Percentiles rank a stretch among this genome's conserved stretches.
Evolutionary conservation across 2,113 vertebrate genomes (phyloP).

Genomic region (Lonchura striata): DNA sequence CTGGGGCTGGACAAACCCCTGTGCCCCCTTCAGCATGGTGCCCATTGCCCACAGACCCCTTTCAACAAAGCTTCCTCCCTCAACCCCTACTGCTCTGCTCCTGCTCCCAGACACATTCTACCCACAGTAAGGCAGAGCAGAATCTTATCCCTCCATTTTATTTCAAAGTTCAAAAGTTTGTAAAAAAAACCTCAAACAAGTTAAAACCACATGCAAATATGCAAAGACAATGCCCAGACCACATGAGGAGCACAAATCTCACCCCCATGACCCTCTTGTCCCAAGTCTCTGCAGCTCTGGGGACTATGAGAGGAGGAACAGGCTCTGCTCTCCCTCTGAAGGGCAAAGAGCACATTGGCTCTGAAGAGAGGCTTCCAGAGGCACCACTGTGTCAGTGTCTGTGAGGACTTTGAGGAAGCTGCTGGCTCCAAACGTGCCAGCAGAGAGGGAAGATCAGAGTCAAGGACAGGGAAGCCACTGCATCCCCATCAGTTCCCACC

Average conservation of each 20-base stretch:
- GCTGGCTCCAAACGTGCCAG: accelerated
- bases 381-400: not conserved
- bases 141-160: not conserved
- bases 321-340: not conserved
- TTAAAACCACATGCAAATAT: not conserved
- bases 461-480: not conserved
- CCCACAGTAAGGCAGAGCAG: not conserved
- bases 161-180: not conserved
- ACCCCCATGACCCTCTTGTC: not conserved
- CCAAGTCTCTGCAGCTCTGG: not conserved
- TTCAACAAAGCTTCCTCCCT: not conserved
- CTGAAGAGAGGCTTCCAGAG: not conserved
- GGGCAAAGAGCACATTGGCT: not conserved
- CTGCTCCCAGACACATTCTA: not conserved
- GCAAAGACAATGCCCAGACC: not conserved
- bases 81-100: accelerated
- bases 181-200: not conserved
- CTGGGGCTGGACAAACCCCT: not conserved
- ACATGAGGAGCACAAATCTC: accelerated
- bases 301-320: not conserved
- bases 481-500: not conserved
- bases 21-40: accelerated
- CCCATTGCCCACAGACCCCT: not conserved
- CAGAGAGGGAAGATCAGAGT: not conserved
- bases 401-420: not conserved